Base-by-base conservation (phyloP, 2,113 vertebrate genomes). In the Chaetodon auriga region DNA sequence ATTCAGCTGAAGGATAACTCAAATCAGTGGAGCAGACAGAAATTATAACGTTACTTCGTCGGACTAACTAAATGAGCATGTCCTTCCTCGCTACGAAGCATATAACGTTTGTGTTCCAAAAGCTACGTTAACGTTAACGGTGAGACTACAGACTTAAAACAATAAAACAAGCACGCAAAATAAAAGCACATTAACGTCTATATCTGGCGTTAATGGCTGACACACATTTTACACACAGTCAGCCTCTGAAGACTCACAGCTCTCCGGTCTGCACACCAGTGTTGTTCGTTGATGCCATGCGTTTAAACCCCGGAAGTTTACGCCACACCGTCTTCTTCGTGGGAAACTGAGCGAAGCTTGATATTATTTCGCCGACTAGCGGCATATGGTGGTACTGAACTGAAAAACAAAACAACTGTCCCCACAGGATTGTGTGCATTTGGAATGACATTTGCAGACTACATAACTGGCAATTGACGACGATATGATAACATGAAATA, bases 241-340 rank as follows among this genome's bases (percentile, higher is more conserved):
- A 46, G 12, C 25, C 19, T 68, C 45, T 46, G 4, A 35, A n/a
- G 30, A 55, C 49, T 21, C 35, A 18, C 49, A 53, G 0, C 7
- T 49, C 21, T 0, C 3, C 0, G 0, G 11, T 49, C 21, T 0
- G 5, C 0, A 13, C 13, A 15, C 45, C 16, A 1, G 9, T 3
- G 78, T 18, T 79, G 60, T n/a, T 51, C 38, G 70, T 79, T 78
- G 65, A 68, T 53, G 45, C 19, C 53, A 55, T 77, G 10, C 36
- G 10, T 89, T 94, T 92, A 21, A 90, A 92, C 75, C 11, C 75
- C 82, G 92, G 85, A 92, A 81, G 81, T 85, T 45, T 25, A 61
- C 87, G 65, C 65, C 81, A 57, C 35, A 23, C 54, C 0, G 6
- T 83, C 89, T 90, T 92, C 90, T 88, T 90, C 82, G 82, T 78